Evolutionary conservation across 2,797 vertebrate genomes (phyloP).

Genomic region (Spinus pinus): DNA sequence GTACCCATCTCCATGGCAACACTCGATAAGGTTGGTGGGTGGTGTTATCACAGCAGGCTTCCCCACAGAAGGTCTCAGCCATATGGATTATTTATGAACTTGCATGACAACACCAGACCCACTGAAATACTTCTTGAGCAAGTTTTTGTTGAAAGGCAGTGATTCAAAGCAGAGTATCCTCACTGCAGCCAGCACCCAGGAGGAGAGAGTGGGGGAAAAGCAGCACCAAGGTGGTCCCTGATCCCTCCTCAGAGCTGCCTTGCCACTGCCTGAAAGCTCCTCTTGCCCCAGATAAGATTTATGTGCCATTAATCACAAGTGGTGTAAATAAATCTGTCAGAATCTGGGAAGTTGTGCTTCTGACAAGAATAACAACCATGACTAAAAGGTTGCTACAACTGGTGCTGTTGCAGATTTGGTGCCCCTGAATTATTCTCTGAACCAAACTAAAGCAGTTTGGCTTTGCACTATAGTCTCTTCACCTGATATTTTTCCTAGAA

Average conservation of each 20-base stretch:
- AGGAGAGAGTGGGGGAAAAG: neutral
- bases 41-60: conserved; percentile 69
- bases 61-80: conserved; percentile 63
- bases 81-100: conserved; percentile 73
- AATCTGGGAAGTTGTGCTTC: neutral
- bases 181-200: neutral
- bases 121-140: conserved; percentile 35
- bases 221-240: neutral
- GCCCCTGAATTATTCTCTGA: neutral
- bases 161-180: neutral
- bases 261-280: neutral
- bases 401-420: neutral
- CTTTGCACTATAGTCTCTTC: neutral
- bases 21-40: conserved; percentile 65
- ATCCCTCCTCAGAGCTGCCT: neutral
- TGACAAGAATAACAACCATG: neutral
- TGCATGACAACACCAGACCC: conserved; percentile 57
- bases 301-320: neutral
- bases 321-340: neutral
- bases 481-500: neutral
- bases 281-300: neutral
- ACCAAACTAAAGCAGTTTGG: neutral
- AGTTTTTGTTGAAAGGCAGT: conserved; percentile 24
- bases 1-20: conserved; percentile 65
- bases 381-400: neutral